Evolutionary conservation across 2,797 vertebrate genomes (phyloP).

Genomic region (Dallia pectoralis): DNA sequence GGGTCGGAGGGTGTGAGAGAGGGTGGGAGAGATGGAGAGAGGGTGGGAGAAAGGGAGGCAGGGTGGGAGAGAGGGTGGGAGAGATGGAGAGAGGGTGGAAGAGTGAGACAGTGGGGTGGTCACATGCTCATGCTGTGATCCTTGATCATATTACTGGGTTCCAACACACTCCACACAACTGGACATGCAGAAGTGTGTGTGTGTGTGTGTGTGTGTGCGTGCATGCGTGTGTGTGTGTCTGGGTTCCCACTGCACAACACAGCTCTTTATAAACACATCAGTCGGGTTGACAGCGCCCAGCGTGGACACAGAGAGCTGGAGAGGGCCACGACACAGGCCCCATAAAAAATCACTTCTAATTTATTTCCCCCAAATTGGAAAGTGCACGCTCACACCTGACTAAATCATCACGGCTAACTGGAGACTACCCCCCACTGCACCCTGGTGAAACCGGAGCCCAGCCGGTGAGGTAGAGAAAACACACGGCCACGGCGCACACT

Average conservation of each 20-base stretch:
- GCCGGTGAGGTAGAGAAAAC: conserved; percentile 84
- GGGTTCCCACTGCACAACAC: conserved; percentile 54
- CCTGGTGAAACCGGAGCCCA: conserved; percentile 91
- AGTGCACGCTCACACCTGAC: conserved; percentile 99
- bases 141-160: conserved; percentile 13
- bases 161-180: not conserved
- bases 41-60: too few species aligned
- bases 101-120: too few species aligned
- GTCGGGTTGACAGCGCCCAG: conserved; percentile 85
- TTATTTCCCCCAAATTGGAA: conserved; percentile 99
- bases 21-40: not conserved
- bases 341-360: conserved; percentile 99
- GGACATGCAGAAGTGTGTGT: conserved; percentile 8
- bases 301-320: conserved; percentile 74
- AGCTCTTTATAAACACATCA: conserved; percentile 98
- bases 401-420: conserved; percentile 99
- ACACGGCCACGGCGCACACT: conserved; percentile 58
- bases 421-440: conserved; percentile 95
- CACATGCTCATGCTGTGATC: conserved; percentile 13
- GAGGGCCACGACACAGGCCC: conserved; percentile 82
- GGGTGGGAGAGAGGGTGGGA: not conserved
- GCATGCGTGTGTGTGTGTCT: conserved; percentile 21
- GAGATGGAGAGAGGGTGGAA: not conserved
- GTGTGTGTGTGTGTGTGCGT: conserved; percentile 10
- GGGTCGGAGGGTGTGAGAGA: not conserved